Evolutionary conservation across 1,140 invertebrate genomes (phyloP).

Genomic region (Bombus polaris): DNA sequence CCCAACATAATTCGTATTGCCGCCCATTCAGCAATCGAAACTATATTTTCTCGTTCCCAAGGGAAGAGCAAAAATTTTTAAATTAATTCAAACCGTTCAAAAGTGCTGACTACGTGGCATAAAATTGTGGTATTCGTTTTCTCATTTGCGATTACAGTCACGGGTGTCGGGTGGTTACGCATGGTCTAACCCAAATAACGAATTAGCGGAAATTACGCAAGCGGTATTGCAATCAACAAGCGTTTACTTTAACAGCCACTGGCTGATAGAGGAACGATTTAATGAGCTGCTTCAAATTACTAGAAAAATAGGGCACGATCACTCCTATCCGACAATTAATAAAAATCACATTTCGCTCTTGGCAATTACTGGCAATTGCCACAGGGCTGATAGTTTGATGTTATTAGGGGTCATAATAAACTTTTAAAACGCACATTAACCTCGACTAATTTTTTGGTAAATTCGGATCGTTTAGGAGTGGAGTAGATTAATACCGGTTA

Average conservation of each 20-base stretch:
- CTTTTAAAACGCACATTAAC: neutral
- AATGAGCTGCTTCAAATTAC: conserved; percentile 13
- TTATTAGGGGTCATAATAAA: neutral
- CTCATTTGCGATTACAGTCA: neutral
- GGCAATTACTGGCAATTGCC: neutral
- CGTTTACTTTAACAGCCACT: conserved; percentile 13
- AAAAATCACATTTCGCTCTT: neutral
- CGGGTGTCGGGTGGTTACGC: neutral
- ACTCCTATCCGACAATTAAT: neutral
- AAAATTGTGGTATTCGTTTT: neutral
- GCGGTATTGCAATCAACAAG: neutral
- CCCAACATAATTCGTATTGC: too few species aligned
- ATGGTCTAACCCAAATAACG: conserved; percentile 3
- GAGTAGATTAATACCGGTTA: neutral
- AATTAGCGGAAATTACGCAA: conserved; percentile 26
- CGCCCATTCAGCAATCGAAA: neutral
- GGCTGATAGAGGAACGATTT: neutral
- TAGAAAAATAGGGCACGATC: neutral
- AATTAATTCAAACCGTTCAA: neutral
- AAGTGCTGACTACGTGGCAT: neutral
- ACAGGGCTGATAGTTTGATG: neutral
- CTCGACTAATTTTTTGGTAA: neutral
- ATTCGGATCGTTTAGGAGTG: neutral
- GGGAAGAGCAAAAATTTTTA: neutral
- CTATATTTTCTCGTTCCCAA: neutral